phyloP scores from a whole-genome alignment of 2,888 invertebrate species.

The Protonemura montana region DNA sequence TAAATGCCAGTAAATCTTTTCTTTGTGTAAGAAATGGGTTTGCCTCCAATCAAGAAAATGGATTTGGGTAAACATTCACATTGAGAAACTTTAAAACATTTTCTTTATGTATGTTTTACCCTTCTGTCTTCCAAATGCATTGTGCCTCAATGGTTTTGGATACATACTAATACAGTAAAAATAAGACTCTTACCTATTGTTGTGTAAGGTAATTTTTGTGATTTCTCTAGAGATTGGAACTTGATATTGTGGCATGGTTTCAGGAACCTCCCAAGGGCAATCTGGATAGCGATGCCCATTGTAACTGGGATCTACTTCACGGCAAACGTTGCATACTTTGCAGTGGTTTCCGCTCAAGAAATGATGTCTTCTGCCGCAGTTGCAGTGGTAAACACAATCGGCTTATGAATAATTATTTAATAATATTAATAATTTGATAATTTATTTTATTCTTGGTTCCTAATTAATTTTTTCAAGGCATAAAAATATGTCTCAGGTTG shows the following conservation, averaged over 20 bases:
- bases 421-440: too few relatives aligned
- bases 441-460: too few relatives aligned
- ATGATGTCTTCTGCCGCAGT: constrained; percentile 84
- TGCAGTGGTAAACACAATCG: constrained; percentile 86
- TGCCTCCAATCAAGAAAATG: background rate
- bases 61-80: background rate
- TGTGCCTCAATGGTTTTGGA: background rate
- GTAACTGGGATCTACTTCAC: constrained; percentile 90
- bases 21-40: background rate
- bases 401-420: too few relatives aligned
- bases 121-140: too few relatives aligned
- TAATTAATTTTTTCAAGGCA: too few relatives aligned
- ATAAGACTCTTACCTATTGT: too few relatives aligned
- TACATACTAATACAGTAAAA: too few relatives aligned
- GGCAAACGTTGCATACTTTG: constrained; percentile 91
- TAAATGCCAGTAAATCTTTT: background rate
- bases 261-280: constrained; percentile 91
- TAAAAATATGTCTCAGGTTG: too few relatives aligned
- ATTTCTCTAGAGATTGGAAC: background rate
- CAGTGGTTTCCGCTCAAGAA: constrained; percentile 81
- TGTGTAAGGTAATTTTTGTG: too few relatives aligned
- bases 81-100: background rate
- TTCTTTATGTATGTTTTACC: too few relatives aligned
- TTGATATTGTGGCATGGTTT: constrained; percentile 53
- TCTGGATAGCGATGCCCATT: constrained; percentile 91